A percentile compares a stretch with the other conserved stretches of the same genome.
Conservation (phyloP, 2,113 vertebrate genomes). For the Mastomys natalensis region DNA sequence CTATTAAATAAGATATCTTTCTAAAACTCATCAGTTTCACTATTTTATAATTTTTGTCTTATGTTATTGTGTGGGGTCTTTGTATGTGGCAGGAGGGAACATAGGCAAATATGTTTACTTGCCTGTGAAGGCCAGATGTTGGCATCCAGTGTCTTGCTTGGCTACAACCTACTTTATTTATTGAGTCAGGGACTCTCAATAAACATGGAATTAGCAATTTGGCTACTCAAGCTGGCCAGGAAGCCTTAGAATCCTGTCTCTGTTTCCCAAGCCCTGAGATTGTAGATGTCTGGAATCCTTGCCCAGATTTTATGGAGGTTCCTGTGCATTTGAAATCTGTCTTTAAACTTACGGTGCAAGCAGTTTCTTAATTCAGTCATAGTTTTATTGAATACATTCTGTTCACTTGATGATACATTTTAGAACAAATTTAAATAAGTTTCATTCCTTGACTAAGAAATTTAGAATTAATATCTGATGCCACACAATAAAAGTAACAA, state of each 20-base stretch:
- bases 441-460: background rate
- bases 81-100: background rate
- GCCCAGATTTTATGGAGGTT: background rate
- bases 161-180: background rate
- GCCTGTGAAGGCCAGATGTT: background rate
- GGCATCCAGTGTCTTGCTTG: background rate
- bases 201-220: background rate
- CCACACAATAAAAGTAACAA: background rate
- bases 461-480: background rate
- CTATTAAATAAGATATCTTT: background rate
- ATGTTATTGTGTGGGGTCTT: background rate
- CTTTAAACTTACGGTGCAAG: background rate
- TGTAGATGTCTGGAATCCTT: background rate
- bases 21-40: background rate
- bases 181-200: background rate
- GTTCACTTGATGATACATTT: too few species aligned
- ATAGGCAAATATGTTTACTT: background rate
- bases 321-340: background rate
- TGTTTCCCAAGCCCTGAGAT: background rate
- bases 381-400: too few species aligned
- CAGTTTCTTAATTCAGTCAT: background rate
- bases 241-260: background rate
- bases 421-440: background rate
- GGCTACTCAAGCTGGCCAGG: background rate
- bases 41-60: background rate